These are phyloP conservation scores for Gila orcuttii DNA, from an alignment of 2,113 vertebrate genomes.

Conservation along the genomic window DNA sequence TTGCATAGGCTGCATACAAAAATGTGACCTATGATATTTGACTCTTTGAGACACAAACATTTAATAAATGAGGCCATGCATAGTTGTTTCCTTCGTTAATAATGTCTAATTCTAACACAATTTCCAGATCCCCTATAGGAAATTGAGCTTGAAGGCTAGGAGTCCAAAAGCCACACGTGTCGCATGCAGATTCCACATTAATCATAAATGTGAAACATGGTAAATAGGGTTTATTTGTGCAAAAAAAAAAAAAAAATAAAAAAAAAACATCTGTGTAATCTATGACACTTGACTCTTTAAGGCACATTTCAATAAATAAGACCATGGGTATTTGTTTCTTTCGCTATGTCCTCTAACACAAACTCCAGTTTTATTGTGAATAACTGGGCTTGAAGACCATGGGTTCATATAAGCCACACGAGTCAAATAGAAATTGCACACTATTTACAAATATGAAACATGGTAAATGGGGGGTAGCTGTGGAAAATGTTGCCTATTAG, in stretches of 20 bases:
- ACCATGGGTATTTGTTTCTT: not conserved
- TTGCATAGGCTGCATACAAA: not conserved
- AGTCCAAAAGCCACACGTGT: not conserved
- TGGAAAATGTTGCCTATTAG: not conserved
- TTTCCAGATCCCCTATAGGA: not conserved
- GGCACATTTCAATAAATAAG: not conserved
- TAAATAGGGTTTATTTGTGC: not conserved
- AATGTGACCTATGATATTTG: not conserved
- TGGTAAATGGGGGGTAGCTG: not conserved
- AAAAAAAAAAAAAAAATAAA: no score
- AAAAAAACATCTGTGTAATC: not conserved
- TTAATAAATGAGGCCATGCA: not conserved
- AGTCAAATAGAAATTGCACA: not conserved
- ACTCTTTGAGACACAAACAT: not conserved
- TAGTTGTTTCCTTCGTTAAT: not conserved
- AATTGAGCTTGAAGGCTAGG: not conserved
- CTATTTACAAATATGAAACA: not conserved
- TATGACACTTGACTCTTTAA: not conserved
- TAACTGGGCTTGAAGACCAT: not conserved
- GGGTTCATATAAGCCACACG: not conserved
- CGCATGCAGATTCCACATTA: slow-evolving; percentile 13
- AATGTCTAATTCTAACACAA: not conserved
- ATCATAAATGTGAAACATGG: not conserved
- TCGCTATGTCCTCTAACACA: not conserved
- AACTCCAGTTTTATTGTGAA: not conserved